Evolutionary conservation across 2,797 vertebrate genomes (phyloP).

Genomic region (Alectoris magna): DNA sequence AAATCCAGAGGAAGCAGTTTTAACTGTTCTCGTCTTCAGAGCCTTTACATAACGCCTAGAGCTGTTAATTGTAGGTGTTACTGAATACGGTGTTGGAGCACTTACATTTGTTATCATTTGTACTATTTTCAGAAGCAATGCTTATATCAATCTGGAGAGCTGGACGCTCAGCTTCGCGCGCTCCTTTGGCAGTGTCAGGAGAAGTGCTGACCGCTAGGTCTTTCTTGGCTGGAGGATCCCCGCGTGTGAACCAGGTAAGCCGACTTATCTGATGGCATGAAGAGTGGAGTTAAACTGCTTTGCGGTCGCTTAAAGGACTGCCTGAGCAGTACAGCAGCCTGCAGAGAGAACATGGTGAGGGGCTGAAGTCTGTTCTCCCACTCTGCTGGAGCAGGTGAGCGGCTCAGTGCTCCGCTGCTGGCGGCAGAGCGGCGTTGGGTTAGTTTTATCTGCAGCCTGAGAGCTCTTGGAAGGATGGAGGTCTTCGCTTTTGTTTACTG

Average conservation of each 20-base stretch:
- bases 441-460: rapidly evolving
- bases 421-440: neutral
- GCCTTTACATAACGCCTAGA: neutral
- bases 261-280: conserved; percentile 82
- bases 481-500: neutral
- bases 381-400: neutral
- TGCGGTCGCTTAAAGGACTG: neutral
- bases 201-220: conserved; percentile 5
- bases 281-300: neutral
- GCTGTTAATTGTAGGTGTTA: neutral
- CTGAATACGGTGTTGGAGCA: neutral
- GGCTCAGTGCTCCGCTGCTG: neutral
- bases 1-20: neutral
- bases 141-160: conserved; percentile 64
- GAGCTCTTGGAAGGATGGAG: rapidly evolving
- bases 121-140: conserved; percentile 11
- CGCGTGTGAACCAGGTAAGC: conserved; percentile 94
- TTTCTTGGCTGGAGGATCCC: conserved; percentile 72
- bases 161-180: conserved; percentile 47
- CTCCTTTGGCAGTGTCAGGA: conserved; percentile 35
- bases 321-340: neutral
- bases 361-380: neutral
- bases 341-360: neutral
- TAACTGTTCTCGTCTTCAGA: neutral
- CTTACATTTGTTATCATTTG: conserved; percentile 46